Evolutionary conservation across 2,113 vertebrate genomes (phyloP).

Genomic region (Vulpes ferrilata): DNA sequence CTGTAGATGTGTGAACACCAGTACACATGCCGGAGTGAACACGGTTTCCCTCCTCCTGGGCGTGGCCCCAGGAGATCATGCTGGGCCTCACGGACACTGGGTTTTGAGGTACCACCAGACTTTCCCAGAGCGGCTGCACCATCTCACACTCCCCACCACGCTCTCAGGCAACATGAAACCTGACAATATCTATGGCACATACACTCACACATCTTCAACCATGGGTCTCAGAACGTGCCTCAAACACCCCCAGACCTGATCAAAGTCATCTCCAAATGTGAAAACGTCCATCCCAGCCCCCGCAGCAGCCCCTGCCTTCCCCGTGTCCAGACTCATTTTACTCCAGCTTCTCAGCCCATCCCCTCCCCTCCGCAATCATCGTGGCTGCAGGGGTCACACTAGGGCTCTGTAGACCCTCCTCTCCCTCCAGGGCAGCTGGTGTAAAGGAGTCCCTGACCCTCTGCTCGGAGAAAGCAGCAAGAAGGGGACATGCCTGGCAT

Average conservation of each 20-base stretch:
- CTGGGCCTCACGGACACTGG: fast-evolving
- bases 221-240: not conserved
- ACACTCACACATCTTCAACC: fast-evolving
- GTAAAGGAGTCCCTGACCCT: not conserved
- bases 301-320: fast-evolving
- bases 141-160: not conserved
- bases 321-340: not conserved
- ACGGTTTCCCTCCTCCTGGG: fast-evolving
- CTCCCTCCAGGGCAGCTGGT: not conserved
- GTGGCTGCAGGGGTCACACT: not conserved
- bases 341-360: not conserved
- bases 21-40: fast-evolving
- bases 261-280: not conserved
- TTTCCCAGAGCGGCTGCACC: not conserved
- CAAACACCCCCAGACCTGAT: not conserved
- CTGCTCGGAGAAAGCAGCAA: not conserved
- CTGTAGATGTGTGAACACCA: fast-evolving
- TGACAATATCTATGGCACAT: fast-evolving
- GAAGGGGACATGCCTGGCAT: fast-evolving
- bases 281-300: too few relatives aligned
- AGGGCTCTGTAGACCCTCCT: not conserved
- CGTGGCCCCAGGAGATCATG: too few relatives aligned
- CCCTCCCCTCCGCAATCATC: not conserved
- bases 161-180: not conserved
- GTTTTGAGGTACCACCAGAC: not conserved